Percentiles rank a stretch among this genome's conserved stretches.
These are phyloP conservation scores for Dastarcus helophoroides DNA, from an alignment of 2,888 invertebrate genomes.

Conservation along the genomic window DNA sequence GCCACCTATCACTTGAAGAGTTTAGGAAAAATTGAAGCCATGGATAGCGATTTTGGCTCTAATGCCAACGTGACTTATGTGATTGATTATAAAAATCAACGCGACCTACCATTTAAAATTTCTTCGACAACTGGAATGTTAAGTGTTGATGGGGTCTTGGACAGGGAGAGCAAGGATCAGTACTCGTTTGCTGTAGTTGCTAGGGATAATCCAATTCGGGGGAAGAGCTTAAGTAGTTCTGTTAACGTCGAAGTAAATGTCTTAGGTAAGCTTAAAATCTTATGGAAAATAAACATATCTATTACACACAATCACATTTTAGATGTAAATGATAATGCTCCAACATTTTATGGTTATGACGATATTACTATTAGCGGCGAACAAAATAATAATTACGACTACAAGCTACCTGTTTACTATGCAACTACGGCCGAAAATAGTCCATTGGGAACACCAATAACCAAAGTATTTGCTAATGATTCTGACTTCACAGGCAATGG, in stretches of 20 bases:
- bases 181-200: conserved; percentile 64
- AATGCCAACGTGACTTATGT: conserved; percentile 69
- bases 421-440: conserved; percentile 64
- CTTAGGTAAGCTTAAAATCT: too few relatives aligned
- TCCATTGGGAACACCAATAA: conserved; percentile 61
- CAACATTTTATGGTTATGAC: conserved; percentile 67
- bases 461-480: conserved; percentile 71
- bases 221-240: conserved; percentile 52
- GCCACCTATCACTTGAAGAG: conserved; percentile 59
- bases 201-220: conserved; percentile 52
- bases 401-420: conserved; percentile 61
- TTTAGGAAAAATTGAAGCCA: conserved; percentile 65
- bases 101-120: conserved; percentile 55
- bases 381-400: conserved; percentile 42
- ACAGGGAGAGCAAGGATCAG: conserved; percentile 59
- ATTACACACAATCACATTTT: too few relatives aligned
- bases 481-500: conserved; percentile 76
- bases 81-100: conserved; percentile 33
- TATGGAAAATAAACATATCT: too few relatives aligned
- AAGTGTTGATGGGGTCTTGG: conserved; percentile 63
- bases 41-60: conserved; percentile 67
- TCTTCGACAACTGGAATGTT: conserved; percentile 57
- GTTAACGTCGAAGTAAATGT: conserved; percentile 74
- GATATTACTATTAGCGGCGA: conserved; percentile 44
- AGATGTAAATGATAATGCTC: conserved; percentile 76